Evolutionary conservation across 2,797 vertebrate genomes (phyloP).

Genomic region (Smutsia gigantea): DNA sequence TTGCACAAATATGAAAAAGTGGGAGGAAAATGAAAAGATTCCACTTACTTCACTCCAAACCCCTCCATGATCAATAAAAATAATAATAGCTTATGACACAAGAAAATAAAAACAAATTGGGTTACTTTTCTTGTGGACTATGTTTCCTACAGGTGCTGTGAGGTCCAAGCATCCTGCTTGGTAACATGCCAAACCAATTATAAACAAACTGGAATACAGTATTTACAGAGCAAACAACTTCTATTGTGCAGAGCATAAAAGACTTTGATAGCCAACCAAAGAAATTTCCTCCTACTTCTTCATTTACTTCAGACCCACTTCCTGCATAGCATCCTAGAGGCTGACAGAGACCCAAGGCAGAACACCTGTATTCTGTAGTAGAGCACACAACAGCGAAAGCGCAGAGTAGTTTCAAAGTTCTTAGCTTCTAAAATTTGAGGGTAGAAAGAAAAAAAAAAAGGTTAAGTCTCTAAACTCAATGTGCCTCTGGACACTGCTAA

Average conservation of each 20-base stretch:
- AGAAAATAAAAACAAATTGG: background rate
- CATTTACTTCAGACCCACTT: slow-evolving; percentile 47
- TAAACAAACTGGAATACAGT: background rate
- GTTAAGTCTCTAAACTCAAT: background rate
- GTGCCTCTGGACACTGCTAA: background rate
- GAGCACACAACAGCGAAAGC: background rate
- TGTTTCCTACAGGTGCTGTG: background rate
- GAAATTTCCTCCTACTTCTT: slow-evolving; percentile 42
- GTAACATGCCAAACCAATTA: background rate
- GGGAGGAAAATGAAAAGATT: background rate
- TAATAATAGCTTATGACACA: background rate
- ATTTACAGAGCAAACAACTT: slow-evolving; percentile 35
- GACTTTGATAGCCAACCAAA: background rate
- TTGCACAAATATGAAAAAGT: background rate
- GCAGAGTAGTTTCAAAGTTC: background rate
- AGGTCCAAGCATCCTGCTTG: slow-evolving; percentile 2
- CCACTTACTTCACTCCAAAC: slow-evolving; percentile 13
- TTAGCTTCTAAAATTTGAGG: background rate
- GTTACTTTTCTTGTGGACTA: background rate
- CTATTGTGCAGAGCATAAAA: slow-evolving; percentile 6
- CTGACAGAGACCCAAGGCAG: background rate
- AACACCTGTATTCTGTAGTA: background rate
- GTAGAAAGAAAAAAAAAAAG: background rate
- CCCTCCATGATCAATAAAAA: background rate
- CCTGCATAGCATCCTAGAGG: background rate